phyloP scores from a whole-genome alignment of 2,888 invertebrate genomes.

The Ommatoiulus sabulosus region DNA sequence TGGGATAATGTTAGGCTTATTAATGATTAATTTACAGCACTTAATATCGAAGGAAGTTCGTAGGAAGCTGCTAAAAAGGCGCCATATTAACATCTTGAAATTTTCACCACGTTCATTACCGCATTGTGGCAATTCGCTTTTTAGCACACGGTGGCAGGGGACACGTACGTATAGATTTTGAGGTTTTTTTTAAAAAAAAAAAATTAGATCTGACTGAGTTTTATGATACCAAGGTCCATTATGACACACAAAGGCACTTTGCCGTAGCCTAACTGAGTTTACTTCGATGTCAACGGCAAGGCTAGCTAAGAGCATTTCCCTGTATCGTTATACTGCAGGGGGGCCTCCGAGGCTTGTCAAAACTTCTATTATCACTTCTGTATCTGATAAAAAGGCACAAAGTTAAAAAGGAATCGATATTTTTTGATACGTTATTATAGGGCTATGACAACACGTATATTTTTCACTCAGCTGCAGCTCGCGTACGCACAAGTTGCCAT shows the following conservation, averaged over 20 bases:
- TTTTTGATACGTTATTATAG: slow-evolving; percentile 33
- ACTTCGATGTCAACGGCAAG: slow-evolving; percentile 1
- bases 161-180: neutral
- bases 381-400: slow-evolving; percentile 37
- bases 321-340: slow-evolving; percentile 30
- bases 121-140: neutral
- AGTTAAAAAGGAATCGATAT: slow-evolving; percentile 39
- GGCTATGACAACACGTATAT: slow-evolving; percentile 23
- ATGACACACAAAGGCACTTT: slow-evolving; percentile 40
- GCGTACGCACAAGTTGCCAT: neutral
- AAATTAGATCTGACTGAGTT: slow-evolving; percentile 5
- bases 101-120: neutral
- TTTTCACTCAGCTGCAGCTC: neutral
- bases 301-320: slow-evolving; percentile 40
- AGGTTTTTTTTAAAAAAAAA: neutral
- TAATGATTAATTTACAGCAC: neutral
- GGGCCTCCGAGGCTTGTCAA: slow-evolving; percentile 12
- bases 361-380: slow-evolving; percentile 43
- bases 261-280: slow-evolving; percentile 21
- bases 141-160: neutral
- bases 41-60: neutral
- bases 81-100: neutral
- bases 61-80: neutral
- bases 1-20: neutral
- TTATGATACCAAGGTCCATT: slow-evolving; percentile 15